Evolutionary conservation across 2,113 vertebrate species (phyloP).

Genomic region (Pao palembangensis): DNA sequence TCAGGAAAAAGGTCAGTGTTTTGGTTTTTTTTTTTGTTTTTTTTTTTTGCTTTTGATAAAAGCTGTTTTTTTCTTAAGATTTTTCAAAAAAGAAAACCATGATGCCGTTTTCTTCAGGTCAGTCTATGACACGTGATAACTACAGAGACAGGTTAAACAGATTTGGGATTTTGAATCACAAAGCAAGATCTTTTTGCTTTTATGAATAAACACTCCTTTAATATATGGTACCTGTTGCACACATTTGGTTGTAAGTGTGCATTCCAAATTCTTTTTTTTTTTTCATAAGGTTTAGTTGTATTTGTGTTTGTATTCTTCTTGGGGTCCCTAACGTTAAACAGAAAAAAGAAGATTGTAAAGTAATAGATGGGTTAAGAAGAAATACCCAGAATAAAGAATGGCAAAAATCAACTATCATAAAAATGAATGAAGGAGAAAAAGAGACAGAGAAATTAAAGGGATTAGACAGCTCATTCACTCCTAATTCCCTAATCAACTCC

Average conservation of each 20-base stretch:
- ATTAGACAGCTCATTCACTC: conserved; percentile 66
- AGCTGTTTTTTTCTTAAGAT: neutral
- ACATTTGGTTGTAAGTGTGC: no score
- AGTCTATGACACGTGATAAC: no score
- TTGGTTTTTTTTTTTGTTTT: neutral
- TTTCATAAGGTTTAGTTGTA: no score
- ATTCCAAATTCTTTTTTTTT: no score
- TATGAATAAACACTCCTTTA: no score
- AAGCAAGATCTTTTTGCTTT: no score
- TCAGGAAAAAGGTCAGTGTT: neutral
- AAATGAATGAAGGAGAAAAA: conserved; percentile 13
- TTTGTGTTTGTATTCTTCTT: neutral
- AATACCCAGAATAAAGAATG: neutral
- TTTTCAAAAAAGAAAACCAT: no score
- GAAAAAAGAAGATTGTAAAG: neutral
- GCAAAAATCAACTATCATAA: conserved; percentile 8
- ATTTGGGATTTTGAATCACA: no score
- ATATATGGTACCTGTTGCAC: no score
- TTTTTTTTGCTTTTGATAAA: neutral
- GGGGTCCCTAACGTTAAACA: neutral
- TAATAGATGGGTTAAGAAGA: conserved; percentile 3
- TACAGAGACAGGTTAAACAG: no score
- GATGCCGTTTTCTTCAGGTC: no score
- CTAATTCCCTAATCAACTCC: conserved; percentile 71
- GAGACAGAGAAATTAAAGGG: conserved; percentile 67